These are phyloP conservation scores for Gymnothorax reevesii DNA, from an alignment of 2,797 vertebrate genomes.

Conservation along the genomic window DNA sequence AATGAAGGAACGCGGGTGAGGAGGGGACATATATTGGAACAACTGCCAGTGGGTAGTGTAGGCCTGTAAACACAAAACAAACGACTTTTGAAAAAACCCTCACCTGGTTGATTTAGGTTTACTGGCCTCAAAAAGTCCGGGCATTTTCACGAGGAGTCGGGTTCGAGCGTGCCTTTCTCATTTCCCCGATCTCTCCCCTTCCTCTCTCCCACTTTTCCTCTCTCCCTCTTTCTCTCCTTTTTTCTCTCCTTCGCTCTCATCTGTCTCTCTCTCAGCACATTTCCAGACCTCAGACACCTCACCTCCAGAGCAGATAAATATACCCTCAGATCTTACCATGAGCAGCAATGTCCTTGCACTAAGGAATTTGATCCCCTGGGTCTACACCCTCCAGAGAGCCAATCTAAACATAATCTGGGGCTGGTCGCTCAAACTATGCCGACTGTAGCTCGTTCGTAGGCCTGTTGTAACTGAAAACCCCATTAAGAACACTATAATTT, in stretches of 20 bases:
- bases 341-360: constrained; percentile 19
- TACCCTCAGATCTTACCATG: constrained; percentile 17
- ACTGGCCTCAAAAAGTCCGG: neutral
- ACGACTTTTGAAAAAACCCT: neutral
- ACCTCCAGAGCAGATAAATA: constrained; percentile 25
- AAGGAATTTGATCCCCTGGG: constrained; percentile 47
- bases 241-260: constrained; percentile 21
- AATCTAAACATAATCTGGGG: constrained; percentile 11
- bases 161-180: neutral
- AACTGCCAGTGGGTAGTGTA: neutral
- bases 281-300: constrained; percentile 23
- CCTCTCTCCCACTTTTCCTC: constrained; percentile 39
- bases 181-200: neutral
- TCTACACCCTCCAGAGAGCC: constrained; percentile 36
- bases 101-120: neutral
- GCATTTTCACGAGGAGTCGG: neutral
- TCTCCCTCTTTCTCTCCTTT: constrained; percentile 30
- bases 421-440: neutral
- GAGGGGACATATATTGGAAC: neutral
- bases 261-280: constrained; percentile 29
- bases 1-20: neutral
- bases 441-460: constrained; percentile 7
- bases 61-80: neutral
- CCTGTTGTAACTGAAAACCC: constrained; percentile 13
- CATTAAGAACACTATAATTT: neutral